Evolutionary conservation across 2,888 invertebrate species (phyloP).

Genomic region (Leptopilina myrica): DNA sequence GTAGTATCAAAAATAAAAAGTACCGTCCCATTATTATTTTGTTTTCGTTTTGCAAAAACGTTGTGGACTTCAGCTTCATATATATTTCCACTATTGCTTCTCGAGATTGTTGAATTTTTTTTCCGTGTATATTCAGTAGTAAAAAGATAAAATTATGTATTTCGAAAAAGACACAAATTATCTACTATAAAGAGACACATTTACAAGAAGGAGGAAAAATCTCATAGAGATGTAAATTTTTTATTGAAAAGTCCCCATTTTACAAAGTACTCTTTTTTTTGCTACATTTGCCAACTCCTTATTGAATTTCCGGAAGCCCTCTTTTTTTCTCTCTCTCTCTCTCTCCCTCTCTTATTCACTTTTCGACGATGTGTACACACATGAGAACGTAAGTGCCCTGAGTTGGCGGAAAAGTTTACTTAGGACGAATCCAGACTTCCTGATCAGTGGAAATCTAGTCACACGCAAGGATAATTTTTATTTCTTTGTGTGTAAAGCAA

Average conservation of each 20-base stretch:
- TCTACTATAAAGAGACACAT: neutral
- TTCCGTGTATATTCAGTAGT: too few relatives aligned
- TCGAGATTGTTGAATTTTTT: too few relatives aligned
- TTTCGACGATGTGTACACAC: neutral
- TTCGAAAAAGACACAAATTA: neutral
- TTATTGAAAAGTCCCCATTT: neutral
- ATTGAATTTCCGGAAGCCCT: conserved; percentile 29
- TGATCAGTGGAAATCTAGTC: conserved; percentile 18
- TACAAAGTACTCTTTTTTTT: conserved; percentile 6
- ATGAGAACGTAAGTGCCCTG: conserved; percentile 1
- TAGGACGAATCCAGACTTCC: conserved; percentile 37
- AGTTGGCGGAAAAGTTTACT: conserved; percentile 26
- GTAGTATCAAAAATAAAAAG: too few relatives aligned
- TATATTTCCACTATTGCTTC: too few relatives aligned
- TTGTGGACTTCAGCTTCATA: too few relatives aligned
- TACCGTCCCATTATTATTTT: too few relatives aligned
- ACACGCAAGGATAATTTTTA: conserved; percentile 2
- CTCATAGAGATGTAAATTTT: conserved; percentile 26
- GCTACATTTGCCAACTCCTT: conserved; percentile 27
- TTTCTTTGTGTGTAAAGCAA: neutral
- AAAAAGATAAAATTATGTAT: too few relatives aligned
- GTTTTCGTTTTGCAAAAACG: too few relatives aligned
- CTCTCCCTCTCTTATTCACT: neutral
- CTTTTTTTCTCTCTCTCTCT: neutral
- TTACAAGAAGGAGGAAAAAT: neutral